Conservation (phyloP, 2,797 vertebrate species). For the Acrossocheilus fasciatus region DNA sequence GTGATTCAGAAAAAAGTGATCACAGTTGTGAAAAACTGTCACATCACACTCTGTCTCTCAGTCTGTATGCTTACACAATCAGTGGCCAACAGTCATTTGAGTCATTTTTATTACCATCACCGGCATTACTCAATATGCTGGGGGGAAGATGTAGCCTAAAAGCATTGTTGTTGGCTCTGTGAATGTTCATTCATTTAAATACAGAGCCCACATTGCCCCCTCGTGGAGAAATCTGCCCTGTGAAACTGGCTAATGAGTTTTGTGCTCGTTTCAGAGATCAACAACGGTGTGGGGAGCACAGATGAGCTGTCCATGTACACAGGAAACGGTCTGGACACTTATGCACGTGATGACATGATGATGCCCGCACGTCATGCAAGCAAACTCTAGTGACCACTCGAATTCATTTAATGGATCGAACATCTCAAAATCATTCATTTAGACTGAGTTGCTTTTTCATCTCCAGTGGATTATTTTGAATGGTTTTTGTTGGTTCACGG, state of each 20-base stretch:
- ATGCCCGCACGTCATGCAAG: neutral
- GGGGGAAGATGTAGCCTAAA: neutral
- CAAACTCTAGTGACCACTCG: constrained; percentile 8
- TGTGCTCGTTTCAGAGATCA: constrained; percentile 81
- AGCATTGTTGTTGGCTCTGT: neutral
- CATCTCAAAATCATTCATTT: neutral
- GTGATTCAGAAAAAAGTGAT: neutral
- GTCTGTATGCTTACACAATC: neutral
- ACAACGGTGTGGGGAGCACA: constrained; percentile 81
- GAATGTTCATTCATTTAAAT: neutral
- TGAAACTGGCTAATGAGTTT: neutral
- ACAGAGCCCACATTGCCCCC: neutral
- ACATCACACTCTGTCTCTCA: neutral
- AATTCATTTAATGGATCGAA: neutral
- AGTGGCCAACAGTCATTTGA: neutral
- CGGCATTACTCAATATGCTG: neutral
- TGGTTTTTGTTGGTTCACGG: neutral
- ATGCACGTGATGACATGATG: constrained; percentile 73
- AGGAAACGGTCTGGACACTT: constrained; percentile 82
- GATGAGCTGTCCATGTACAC: constrained; percentile 90
- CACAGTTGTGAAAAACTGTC: neutral
- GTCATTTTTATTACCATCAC: no score
- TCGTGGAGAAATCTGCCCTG: neutral
- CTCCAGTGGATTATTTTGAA: constrained; percentile 2
- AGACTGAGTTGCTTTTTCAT: neutral